Percentiles rank a stretch among this genome's conserved stretches.
Conservation (phyloP, 2,797 vertebrate genomes). For the Macropodus opercularis region DNA sequence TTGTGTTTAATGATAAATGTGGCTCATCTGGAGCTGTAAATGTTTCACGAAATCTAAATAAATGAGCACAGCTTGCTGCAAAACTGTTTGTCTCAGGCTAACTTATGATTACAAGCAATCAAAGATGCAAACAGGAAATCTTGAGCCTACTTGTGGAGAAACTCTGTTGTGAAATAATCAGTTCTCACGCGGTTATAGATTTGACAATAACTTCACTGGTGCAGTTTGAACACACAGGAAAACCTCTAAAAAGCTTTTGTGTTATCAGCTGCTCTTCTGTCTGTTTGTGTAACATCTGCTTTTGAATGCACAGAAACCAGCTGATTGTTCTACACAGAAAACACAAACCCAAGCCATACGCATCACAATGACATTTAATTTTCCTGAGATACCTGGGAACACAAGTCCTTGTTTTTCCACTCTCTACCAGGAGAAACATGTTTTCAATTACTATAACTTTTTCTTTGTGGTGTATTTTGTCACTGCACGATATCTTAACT, state of each 20-base stretch:
- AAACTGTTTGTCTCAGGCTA: constrained; percentile 36
- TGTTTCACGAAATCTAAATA: constrained; percentile 71
- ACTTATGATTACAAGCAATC: constrained; percentile 54
- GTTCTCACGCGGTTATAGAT: constrained; percentile 9
- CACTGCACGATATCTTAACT: too few relatives aligned
- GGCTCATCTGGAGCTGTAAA: constrained; percentile 66
- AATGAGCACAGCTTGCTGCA: constrained; percentile 54
- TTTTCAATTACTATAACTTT: too few relatives aligned
- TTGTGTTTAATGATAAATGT: constrained; percentile 70
- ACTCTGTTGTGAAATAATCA: constrained; percentile 10
- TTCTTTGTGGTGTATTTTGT: too few relatives aligned
- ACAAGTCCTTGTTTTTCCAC: too few relatives aligned
- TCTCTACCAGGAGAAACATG: too few relatives aligned
- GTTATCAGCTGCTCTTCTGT: constrained; percentile 6
- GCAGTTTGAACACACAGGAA: not conserved
- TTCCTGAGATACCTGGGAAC: too few relatives aligned
- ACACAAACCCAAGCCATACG: not conserved
- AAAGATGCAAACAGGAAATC: constrained; percentile 26
- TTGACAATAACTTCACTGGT: constrained; percentile 1
- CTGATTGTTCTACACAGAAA: constrained; percentile 1
- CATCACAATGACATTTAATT: too few relatives aligned
- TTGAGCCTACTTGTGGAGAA: not conserved
- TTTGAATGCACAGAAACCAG: constrained; percentile 10
- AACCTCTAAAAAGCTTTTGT: too few relatives aligned
- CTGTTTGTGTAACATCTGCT: not conserved